Base-by-base conservation (phyloP, 2,113 vertebrate species). In the Scomber japonicus region DNA sequence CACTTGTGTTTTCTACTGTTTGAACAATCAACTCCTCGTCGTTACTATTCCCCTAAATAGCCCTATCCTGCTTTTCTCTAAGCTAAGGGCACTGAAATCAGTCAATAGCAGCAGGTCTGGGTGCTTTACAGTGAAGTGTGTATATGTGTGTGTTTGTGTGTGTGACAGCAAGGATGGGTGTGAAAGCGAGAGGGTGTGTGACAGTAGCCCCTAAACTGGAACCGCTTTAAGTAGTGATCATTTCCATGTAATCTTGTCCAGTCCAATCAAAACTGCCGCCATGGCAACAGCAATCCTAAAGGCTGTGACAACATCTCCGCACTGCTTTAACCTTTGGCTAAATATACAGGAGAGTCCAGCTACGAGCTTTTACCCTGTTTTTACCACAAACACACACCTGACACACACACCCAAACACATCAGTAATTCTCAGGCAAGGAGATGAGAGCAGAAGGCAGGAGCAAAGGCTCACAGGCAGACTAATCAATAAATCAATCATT, bases 291-390 rank as follows among this genome's bases (percentile, higher is more conserved):
- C 66, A 51, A 79, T 70, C 64, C 60, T 31, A 80, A 85, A 92
- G 71, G 81, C 85, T 68, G 71, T 40, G 80, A 85, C 80, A 63
- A 76, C 62, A 59, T 85, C 82, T 87, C 88, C 79, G 81, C 64
- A 48, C 81, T 68, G 80, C 78, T 84, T 91, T 89, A 89, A 89
- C 89, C 92, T 95, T 94, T 93, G 93, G 94, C 92, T 94, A 92
- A 92, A 91, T 78, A 85, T 79, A 90, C 78, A 88, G 75, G 75
- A 80, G 68, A 80, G 74, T 80, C 55, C 62, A 75, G 71, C 88
- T 67, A 64, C 56, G 24, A 62, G 83, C 70, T 9, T 3, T 4
- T 12, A 31, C n/a, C 78, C 69, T 5, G 12, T 83, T 65, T 19
- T 71, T 27, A 67, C 64, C 70, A 82, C 67, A 72, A 54, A 85